Percentiles rank a stretch among this genome's conserved stretches.
Evolutionary conservation across 1,140 invertebrate genomes (phyloP).

Genomic region (Sinella curviseta): DNA sequence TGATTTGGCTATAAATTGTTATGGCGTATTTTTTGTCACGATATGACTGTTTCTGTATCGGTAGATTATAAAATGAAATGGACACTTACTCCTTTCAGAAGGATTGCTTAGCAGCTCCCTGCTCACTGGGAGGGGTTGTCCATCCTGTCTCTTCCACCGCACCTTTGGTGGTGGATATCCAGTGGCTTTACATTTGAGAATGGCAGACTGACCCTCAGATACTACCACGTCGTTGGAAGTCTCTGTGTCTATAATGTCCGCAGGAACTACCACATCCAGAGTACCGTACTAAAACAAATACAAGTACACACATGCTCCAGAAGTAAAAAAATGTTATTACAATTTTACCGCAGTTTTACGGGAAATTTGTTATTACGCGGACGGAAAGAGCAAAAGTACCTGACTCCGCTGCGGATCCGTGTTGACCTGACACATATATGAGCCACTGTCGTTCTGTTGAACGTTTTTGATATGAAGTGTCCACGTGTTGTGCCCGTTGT

Average conservation of each 20-base stretch:
- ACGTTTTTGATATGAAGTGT: slow-evolving; percentile 84
- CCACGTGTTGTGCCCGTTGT: slow-evolving; percentile 89
- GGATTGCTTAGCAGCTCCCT: slow-evolving; percentile 59
- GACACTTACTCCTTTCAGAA: slow-evolving; percentile 41
- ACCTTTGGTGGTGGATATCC: slow-evolving; percentile 77
- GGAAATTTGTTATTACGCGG: not conserved
- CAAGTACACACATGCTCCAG: not conserved
- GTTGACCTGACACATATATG: slow-evolving; percentile 88
- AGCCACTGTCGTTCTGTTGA: slow-evolving; percentile 81
- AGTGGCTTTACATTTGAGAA: slow-evolving; percentile 73
- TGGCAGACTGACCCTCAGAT: slow-evolving; percentile 73
- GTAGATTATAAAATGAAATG: slow-evolving; percentile 11
- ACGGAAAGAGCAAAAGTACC: slow-evolving; percentile 58
- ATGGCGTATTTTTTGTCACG: too few species aligned
- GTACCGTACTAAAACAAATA: slow-evolving; percentile 69
- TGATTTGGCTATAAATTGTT: too few species aligned
- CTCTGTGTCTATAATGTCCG: slow-evolving; percentile 74
- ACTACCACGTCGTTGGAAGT: slow-evolving; percentile 62
- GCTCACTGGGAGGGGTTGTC: slow-evolving; percentile 70
- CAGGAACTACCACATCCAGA: slow-evolving; percentile 78
- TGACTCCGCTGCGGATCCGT: slow-evolving; percentile 87
- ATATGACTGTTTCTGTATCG: too few species aligned
- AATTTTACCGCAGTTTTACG: not conserved
- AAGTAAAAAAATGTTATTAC: slow-evolving; percentile 32
- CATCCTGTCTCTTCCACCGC: slow-evolving; percentile 74